A percentile compares a stretch with the other conserved stretches of the same genome.
Evolutionary conservation across 37 sponge, comb jelly and placozoan species (phyloP).

Genomic region (Sycon ciliatum): DNA sequence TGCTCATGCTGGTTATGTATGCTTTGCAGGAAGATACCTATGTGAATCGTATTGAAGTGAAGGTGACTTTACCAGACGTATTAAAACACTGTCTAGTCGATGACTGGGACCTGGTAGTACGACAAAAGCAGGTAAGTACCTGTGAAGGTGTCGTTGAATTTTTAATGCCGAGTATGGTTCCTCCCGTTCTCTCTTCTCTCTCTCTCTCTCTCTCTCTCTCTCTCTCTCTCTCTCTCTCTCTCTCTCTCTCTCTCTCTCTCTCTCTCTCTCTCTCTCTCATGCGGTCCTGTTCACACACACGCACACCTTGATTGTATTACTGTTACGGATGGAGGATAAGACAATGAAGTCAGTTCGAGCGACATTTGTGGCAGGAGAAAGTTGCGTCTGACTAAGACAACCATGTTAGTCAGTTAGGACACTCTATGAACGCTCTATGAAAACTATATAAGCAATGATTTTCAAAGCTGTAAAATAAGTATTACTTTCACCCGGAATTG

Average conservation of each 20-base stretch:
- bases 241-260: background rate
- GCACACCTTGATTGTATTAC: no score
- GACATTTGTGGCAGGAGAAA: no score
- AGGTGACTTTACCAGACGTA: constrained; percentile 45
- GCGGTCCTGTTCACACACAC: background rate
- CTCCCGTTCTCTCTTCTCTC: background rate
- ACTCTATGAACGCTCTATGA: no score
- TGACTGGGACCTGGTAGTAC: constrained; percentile 67
- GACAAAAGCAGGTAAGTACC: constrained; percentile 53
- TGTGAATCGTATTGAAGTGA: constrained; percentile 24
- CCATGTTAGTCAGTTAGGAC: no score
- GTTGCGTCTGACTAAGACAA: no score
- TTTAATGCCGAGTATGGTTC: background rate
- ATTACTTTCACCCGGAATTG: no score
- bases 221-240: background rate
- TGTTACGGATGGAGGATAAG: no score
- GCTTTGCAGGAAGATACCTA: no score
- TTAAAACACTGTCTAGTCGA: constrained; percentile 52
- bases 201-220: background rate
- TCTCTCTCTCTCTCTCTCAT: background rate
- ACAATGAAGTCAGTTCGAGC: no score
- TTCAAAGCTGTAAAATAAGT: no score
- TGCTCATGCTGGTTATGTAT: no score
- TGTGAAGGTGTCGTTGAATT: background rate
- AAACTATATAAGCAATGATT: no score